Evolutionary conservation across 92 coral and sea anemone species (phyloP).

Genomic region (Bergia puertoricense): DNA sequence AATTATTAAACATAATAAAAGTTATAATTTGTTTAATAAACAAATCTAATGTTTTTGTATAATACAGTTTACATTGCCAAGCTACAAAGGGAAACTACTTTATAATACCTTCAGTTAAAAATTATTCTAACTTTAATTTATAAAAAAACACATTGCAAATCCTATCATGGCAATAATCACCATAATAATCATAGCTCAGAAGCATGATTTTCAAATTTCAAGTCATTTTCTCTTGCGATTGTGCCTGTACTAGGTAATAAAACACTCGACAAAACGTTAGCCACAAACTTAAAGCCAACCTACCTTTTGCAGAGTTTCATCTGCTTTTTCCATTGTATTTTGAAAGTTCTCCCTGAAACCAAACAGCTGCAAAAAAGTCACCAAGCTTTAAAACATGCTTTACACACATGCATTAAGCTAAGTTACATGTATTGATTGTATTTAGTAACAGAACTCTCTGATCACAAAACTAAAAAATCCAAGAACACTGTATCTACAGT

Average conservation of each 20-base stretch:
- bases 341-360: constrained; percentile 84
- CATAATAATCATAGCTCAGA: background rate
- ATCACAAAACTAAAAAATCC: no score
- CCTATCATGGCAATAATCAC: no score
- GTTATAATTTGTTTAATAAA: background rate
- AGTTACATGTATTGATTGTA: background rate
- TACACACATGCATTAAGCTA: background rate
- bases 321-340: constrained; percentile 81
- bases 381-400: background rate
- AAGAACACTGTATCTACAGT: no score
- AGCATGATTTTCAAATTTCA: background rate
- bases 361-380: constrained; percentile 62
- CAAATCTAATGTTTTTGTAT: background rate
- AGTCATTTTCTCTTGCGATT: constrained; percentile 49
- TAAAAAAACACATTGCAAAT: no score
- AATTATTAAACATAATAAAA: background rate
- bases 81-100: background rate
- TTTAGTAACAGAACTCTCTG: no score
- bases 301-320: constrained; percentile 89
- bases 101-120: no score
- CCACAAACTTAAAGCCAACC: background rate
- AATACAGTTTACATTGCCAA: background rate
- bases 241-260: background rate
- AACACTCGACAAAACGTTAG: background rate
- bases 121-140: no score